Evolutionary conservation across 2,888 invertebrate species (phyloP).

Genomic region (Resseliella maxima): DNA sequence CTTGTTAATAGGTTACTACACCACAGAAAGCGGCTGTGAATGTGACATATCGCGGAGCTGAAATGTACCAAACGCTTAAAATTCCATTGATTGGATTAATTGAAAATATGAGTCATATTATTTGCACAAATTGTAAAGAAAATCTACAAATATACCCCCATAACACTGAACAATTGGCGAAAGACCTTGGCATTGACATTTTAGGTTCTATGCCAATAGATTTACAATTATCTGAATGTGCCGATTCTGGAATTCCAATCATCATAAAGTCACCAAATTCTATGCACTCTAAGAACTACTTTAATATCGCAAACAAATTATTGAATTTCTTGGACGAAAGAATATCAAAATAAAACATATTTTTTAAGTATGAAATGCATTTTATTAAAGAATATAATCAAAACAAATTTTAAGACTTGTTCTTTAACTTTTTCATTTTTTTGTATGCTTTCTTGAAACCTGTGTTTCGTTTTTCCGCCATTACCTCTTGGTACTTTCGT

Average conservation of each 20-base stretch:
- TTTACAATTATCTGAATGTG: conserved; percentile 64
- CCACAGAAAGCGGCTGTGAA: conserved; percentile 90
- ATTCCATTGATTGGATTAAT: conserved; percentile 89
- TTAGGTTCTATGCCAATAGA: conserved; percentile 71
- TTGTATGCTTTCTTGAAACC: conserved; percentile 80
- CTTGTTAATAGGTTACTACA: no score
- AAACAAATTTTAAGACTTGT: conserved; percentile 65
- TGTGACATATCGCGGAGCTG: conserved; percentile 85
- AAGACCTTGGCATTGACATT: conserved; percentile 74
- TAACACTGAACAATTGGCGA: conserved; percentile 72
- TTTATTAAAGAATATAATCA: neutral
- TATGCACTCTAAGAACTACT: conserved; percentile 63
- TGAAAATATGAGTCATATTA: conserved; percentile 88
- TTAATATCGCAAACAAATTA: conserved; percentile 60
- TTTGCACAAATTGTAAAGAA: conserved; percentile 82
- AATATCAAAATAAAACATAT: neutral
- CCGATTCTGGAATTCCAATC: conserved; percentile 65
- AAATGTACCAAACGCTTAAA: conserved; percentile 86
- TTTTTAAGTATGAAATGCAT: neutral
- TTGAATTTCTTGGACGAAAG: conserved; percentile 59
- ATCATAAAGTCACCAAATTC: conserved; percentile 64
- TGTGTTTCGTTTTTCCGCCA: conserved; percentile 76
- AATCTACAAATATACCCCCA: conserved; percentile 80
- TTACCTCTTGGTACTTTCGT: conserved; percentile 81
- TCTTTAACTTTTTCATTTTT: conserved; percentile 78